Evolutionary conservation across 2,888 invertebrate genomes (phyloP).

Genomic region (Clostera curtula): DNA sequence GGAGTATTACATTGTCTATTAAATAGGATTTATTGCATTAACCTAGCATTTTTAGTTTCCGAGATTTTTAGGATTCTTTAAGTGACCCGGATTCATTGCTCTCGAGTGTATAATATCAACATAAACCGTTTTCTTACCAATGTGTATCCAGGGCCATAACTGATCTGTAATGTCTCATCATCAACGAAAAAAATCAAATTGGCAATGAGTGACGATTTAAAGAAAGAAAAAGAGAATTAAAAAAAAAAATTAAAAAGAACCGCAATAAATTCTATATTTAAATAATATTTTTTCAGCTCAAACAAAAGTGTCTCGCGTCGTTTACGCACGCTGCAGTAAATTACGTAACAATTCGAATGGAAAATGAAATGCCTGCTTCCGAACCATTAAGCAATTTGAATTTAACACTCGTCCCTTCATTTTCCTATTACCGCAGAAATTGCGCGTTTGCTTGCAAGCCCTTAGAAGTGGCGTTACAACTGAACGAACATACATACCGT

Average conservation of each 20-base stretch:
- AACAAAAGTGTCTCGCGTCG: constrained; percentile 50
- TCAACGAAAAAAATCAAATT: too few relatives aligned
- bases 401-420: constrained; percentile 73
- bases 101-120: too few relatives aligned
- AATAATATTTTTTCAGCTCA: constrained; percentile 38
- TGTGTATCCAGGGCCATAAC: too few relatives aligned
- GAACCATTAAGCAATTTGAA: constrained; percentile 71
- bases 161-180: too few relatives aligned
- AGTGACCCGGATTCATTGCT: too few relatives aligned
- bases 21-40: too few relatives aligned
- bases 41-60: too few relatives aligned
- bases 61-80: too few relatives aligned
- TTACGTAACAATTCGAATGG: constrained; percentile 68
- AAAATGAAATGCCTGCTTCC: constrained; percentile 73
- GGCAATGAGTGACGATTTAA: too few relatives aligned
- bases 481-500: constrained; percentile 19
- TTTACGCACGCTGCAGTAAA: constrained; percentile 62
- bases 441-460: constrained; percentile 41
- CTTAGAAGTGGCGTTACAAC: constrained; percentile 22
- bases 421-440: constrained; percentile 65
- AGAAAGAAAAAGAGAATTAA: too few relatives aligned
- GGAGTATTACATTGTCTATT: too few relatives aligned
- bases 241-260: background rate
- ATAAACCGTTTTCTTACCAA: too few relatives aligned
- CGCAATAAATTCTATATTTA: constrained; percentile 6